Evolutionary conservation across 2,888 invertebrate genomes (phyloP).

Genomic region (Eilema caniola): DNA sequence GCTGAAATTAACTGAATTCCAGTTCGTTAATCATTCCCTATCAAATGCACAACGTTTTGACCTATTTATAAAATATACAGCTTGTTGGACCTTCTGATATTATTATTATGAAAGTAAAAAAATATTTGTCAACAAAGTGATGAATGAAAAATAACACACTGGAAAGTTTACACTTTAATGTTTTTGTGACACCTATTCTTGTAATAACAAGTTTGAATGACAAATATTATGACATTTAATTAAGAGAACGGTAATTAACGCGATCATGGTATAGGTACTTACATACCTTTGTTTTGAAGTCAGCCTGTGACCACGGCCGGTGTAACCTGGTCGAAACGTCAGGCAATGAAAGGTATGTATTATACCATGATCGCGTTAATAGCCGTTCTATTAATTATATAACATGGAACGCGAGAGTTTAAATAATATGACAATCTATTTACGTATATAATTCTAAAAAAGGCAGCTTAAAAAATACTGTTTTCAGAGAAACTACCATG

Average conservation of each 20-base stretch:
- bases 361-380: no score
- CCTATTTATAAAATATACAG: slow-evolving; percentile 3
- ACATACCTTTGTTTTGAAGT: no score
- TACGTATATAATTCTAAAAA: neutral
- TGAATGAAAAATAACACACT: neutral
- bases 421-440: neutral
- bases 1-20: slow-evolving; percentile 6
- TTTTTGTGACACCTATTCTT: neutral
- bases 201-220: slow-evolving; percentile 9
- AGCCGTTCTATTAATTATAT: no score
- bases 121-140: neutral
- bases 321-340: no score
- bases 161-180: neutral
- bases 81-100: neutral
- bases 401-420: no score
- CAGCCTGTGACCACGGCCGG: no score
- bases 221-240: neutral
- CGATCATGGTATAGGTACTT: no score
- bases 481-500: neutral
- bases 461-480: neutral
- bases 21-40: slow-evolving; percentile 9
- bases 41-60: slow-evolving; percentile 1
- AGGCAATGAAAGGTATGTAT: no score
- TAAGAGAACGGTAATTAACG: no score
- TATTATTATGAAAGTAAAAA: neutral